Conservation (phyloP, 2,113 vertebrate species). For the Chaenogobius annularis region DNA sequence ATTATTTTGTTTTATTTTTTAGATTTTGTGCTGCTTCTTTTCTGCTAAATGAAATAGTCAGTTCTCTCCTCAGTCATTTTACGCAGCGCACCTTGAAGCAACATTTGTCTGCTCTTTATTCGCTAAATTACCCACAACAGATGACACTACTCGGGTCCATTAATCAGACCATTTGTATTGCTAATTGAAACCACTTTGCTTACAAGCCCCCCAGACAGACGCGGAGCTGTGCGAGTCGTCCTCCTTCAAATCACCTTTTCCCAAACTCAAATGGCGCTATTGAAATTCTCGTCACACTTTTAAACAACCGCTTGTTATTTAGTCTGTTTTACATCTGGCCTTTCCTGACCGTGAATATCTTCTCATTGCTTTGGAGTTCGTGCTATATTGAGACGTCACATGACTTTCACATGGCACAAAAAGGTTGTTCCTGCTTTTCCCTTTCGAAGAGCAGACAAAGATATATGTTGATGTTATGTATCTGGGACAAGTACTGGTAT, state of each 20-base stretch:
- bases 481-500: slow-evolving; percentile 51
- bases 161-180: background rate
- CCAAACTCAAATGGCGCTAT: background rate
- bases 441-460: slow-evolving; percentile 5
- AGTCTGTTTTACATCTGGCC: too few species aligned
- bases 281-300: background rate
- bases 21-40: too few species aligned
- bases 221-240: background rate
- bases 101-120: background rate
- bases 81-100: background rate
- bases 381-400: background rate
- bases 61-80: background rate
- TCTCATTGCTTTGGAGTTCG: background rate
- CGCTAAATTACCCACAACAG: background rate
- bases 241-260: slow-evolving; percentile 5
- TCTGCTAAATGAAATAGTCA: too few species aligned
- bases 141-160: background rate
- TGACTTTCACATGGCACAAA: slow-evolving; percentile 2
- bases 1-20: too few species aligned
- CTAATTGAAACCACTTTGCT: slow-evolving; percentile 2
- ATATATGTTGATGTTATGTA: slow-evolving; percentile 59
- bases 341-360: slow-evolving; percentile 6
- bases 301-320: background rate
- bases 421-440: background rate
- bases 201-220: too few species aligned